A percentile compares a stretch with the other conserved stretches of the same genome.
These are phyloP conservation scores for Rachycentron canadum DNA, from an alignment of 2,797 vertebrate genomes.

Conservation along the genomic window DNA sequence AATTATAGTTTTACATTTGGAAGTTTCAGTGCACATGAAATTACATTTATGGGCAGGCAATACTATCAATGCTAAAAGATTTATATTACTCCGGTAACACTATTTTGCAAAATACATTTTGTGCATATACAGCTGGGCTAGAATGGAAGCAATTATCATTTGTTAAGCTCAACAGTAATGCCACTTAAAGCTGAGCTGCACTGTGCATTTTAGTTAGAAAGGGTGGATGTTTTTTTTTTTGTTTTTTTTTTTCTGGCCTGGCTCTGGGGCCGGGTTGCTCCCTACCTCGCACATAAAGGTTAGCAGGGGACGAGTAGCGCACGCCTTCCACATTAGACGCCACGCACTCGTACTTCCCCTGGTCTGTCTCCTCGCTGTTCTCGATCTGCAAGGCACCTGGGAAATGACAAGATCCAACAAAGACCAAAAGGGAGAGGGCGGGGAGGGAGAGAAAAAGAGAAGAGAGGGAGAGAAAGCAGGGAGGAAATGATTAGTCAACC, in stretches of 20 bases:
- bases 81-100: conserved; percentile 65
- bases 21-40: conserved; percentile 77
- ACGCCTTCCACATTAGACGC: conserved; percentile 98
- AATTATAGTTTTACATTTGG: conserved; percentile 79
- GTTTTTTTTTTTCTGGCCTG: conserved; percentile 51
- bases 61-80: conserved; percentile 70
- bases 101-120: conserved; percentile 72
- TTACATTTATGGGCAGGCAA: conserved; percentile 78
- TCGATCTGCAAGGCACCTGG: conserved; percentile 99
- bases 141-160: conserved; percentile 71
- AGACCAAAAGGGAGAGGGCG: conserved; percentile 53
- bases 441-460: conserved; percentile 28
- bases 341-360: conserved; percentile 99
- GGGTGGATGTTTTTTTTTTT: conserved; percentile 49
- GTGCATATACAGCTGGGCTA: conserved; percentile 68
- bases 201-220: conserved; percentile 60
- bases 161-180: conserved; percentile 72
- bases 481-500: conserved; percentile 75
- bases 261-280: conserved; percentile 84
- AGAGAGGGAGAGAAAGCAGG: conserved; percentile 56
- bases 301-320: conserved; percentile 98
- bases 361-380: conserved; percentile 99
- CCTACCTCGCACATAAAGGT: conserved; percentile 99
- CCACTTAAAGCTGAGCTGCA: conserved; percentile 67
- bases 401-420: conserved; percentile 64